A percentile compares a stretch with the other conserved stretches of the same genome.
These are phyloP conservation scores for rat (Rattus norvegicus) DNA, from an alignment of 2,113 vertebrate species.

Conservation along the genomic window DNA sequence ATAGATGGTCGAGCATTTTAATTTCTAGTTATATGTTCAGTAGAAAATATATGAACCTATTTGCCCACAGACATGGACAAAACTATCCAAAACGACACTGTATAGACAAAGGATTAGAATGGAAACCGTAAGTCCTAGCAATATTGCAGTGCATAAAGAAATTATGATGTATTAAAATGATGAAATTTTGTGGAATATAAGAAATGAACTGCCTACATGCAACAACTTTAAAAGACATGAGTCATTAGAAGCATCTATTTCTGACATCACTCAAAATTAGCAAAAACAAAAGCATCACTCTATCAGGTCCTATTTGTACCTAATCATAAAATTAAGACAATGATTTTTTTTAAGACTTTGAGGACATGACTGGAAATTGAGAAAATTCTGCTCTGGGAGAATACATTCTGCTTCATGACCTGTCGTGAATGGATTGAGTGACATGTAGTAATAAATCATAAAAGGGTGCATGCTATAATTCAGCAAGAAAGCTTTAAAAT, in stretches of 20 bases:
- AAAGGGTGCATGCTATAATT: not conserved
- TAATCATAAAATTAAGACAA: not conserved
- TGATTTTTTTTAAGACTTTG: not conserved
- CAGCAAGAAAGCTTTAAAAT: not conserved
- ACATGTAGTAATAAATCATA: not conserved
- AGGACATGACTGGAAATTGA: not conserved
- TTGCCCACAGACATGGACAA: not conserved
- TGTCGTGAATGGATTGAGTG: not conserved
- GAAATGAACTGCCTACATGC: not conserved
- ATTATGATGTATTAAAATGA: not conserved
- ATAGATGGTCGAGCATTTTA: not conserved
- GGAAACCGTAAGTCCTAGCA: not conserved
- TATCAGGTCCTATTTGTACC: not conserved
- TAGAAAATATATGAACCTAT: not conserved
- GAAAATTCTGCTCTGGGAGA: not conserved
- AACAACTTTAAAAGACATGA: not conserved
- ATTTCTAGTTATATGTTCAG: not conserved
- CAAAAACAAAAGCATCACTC: not conserved
- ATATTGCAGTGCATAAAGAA: not conserved
- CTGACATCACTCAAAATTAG: not conserved
- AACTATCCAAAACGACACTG: not conserved
- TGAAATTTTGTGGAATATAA: not conserved
- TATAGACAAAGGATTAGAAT: not conserved
- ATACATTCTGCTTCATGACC: not conserved
- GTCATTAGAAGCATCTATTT: not conserved